Percentiles rank a stretch among this genome's conserved stretches.
Evolutionary conservation across 2,797 vertebrate genomes (phyloP).

Genomic region (Setipinna tenuifilis): DNA sequence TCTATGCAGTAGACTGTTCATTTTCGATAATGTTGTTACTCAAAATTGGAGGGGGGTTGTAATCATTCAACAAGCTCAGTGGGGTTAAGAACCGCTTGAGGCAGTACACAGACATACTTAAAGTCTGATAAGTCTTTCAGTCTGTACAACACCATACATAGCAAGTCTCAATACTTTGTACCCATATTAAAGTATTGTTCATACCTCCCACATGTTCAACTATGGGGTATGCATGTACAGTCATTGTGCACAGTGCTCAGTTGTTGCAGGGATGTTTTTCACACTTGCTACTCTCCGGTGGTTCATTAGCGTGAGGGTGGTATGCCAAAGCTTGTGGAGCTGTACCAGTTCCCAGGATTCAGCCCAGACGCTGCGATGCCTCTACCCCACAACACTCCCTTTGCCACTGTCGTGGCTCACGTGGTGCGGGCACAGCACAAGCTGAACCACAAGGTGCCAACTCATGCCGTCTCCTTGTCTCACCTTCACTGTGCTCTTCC

Average conservation of each 20-base stretch:
- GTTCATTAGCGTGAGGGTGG: constrained; percentile 28
- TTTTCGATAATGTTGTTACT: not conserved
- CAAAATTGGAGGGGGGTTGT: not conserved
- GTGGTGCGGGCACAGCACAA: constrained; percentile 67
- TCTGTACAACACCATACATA: too few relatives aligned
- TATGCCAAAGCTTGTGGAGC: constrained; percentile 61
- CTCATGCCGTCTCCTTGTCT: not conserved
- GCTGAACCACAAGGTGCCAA: constrained; percentile 29
- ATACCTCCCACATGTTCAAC: too few relatives aligned
- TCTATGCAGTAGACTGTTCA: not conserved
- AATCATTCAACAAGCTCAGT: not conserved
- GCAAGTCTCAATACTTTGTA: too few relatives aligned
- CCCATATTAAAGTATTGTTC: too few relatives aligned
- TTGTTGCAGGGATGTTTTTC: too few relatives aligned
- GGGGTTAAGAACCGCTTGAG: not conserved
- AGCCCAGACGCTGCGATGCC: constrained; percentile 43
- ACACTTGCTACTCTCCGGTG: too few relatives aligned
- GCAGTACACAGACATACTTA: not conserved
- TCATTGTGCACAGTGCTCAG: too few relatives aligned
- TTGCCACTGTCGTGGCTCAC: constrained; percentile 57
- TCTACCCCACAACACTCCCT: constrained; percentile 60
- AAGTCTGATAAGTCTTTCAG: not conserved
- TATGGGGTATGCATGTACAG: too few relatives aligned
- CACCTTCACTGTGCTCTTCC: not conserved
- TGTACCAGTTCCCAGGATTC: constrained; percentile 60